Evolutionary conservation across 2,797 vertebrate genomes (phyloP).

Genomic region (Pipistrellus nathusii): DNA sequence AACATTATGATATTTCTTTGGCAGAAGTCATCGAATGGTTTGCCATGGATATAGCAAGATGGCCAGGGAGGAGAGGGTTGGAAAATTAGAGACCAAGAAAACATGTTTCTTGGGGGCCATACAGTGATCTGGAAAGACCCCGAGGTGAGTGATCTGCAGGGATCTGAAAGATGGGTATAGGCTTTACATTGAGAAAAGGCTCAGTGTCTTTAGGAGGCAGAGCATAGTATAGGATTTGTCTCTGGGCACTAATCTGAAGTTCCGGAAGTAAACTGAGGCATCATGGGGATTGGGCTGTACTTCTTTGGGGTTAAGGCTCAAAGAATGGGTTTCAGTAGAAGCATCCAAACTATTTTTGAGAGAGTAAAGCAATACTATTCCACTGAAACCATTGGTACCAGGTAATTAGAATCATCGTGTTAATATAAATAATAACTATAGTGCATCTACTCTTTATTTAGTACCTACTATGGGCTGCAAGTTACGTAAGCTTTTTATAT

Average conservation of each 20-base stretch:
- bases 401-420: neutral
- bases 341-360: constrained; percentile 3
- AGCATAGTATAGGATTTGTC: neutral
- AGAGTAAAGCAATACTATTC: neutral
- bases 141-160: neutral
- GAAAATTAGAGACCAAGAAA: neutral
- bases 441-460: neutral
- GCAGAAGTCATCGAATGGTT: constrained; percentile 31
- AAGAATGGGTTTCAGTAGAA: neutral
- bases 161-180: neutral
- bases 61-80: neutral
- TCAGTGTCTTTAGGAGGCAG: neutral
- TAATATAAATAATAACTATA: neutral
- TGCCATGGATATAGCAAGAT: constrained; percentile 26
- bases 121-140: neutral
- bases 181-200: neutral
- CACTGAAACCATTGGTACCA: neutral
- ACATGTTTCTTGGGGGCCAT: neutral
- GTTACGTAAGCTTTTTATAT: neutral
- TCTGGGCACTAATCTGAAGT: neutral
- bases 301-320: neutral
- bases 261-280: neutral
- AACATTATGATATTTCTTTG: constrained; percentile 54
- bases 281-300: neutral
- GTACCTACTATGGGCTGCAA: neutral